Percentiles rank a stretch among this genome's conserved stretches.
These are phyloP conservation scores for Emmelina monodactyla DNA, from an alignment of 2,888 invertebrate species.

Conservation along the genomic window DNA sequence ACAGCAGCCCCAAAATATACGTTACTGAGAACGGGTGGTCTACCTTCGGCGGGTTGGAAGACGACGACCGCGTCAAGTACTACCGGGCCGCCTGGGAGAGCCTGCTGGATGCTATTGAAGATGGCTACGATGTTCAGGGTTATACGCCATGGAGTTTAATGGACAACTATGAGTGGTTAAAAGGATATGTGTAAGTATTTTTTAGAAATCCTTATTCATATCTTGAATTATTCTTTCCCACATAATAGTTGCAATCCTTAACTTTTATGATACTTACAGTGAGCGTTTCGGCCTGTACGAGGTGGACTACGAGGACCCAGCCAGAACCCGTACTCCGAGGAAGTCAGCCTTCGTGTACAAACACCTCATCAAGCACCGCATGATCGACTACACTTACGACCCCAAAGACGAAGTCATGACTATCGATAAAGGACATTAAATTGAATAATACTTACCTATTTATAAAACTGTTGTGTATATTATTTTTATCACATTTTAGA, in stretches of 20 bases:
- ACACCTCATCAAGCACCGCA: constrained; percentile 33
- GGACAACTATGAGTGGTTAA: constrained; percentile 72
- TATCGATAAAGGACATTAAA: no score
- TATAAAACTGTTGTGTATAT: no score
- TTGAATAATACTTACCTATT: no score
- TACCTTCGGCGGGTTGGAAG: constrained; percentile 29
- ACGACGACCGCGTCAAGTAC: constrained; percentile 41
- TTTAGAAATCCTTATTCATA: no score
- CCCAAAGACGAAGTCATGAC: constrained; percentile 4
- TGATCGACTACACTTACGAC: constrained; percentile 11
- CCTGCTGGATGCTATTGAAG: constrained; percentile 43
- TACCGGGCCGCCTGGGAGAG: constrained; percentile 45
- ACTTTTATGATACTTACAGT: no score
- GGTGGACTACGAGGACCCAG: constrained; percentile 65
- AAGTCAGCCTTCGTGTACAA: constrained; percentile 52
- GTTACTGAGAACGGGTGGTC: constrained; percentile 65
- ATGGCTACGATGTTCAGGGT: constrained; percentile 49
- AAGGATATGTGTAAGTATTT: constrained; percentile 58
- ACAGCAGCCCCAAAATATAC: constrained; percentile 54
- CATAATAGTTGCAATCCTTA: no score
- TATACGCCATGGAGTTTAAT: constrained; percentile 70
- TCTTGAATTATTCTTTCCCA: no score
- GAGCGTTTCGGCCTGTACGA: constrained; percentile 52
- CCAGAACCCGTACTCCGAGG: constrained; percentile 62
- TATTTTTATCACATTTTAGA: no score